Base-by-base conservation (phyloP, 2,888 invertebrate species). In the Perithous albicinctus region DNA sequence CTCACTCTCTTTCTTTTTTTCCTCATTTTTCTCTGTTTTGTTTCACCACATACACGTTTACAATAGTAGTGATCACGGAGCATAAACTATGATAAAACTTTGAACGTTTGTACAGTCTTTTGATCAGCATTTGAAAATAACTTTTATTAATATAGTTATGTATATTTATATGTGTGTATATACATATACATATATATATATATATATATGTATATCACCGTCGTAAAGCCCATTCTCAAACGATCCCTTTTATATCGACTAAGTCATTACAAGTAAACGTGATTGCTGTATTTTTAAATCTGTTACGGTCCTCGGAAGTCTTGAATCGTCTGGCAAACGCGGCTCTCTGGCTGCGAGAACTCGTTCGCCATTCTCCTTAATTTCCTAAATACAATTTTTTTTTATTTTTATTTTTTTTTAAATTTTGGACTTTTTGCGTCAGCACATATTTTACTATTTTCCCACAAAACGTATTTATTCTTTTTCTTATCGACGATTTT, bases 41-140 rank as follows among this genome's bases (percentile, higher is more conserved):
- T 75, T 43, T 77, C 67, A 78, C 77, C n/a, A n/a, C n/a, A 73
- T 69, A 73, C 54, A 77, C 77, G 54, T 63, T 74, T n/a, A 74
- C 26, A 56, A 59, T 51, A 77, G 51, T 81, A 38, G 51, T 77
- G 56, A 81, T 77, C 41, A 69, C 67, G 73, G 72, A 77, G 77
- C 73, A 74, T 81, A 74, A 64, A 43, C 81, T 81, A 78, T 67
- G 38, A 73, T 81, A 81, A 80, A 81, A 81, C 81, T 81, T 81
- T 78, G 81, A 81, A 81, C 81, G 78, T 81, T 81, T 81, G 73
- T 81, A 81, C 81, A 81, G 81, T 81, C 81, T 81, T 81, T 81
- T 81, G 56, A 81, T 81, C 77, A 74, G 81, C 77, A 69, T 78
- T 73, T 76, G 77, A 81, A 80, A 81, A 81, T 81, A 78, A 80